These are phyloP conservation scores for Ranitomeya variabilis DNA, from an alignment of 2,113 vertebrate genomes.

Conservation along the genomic window DNA sequence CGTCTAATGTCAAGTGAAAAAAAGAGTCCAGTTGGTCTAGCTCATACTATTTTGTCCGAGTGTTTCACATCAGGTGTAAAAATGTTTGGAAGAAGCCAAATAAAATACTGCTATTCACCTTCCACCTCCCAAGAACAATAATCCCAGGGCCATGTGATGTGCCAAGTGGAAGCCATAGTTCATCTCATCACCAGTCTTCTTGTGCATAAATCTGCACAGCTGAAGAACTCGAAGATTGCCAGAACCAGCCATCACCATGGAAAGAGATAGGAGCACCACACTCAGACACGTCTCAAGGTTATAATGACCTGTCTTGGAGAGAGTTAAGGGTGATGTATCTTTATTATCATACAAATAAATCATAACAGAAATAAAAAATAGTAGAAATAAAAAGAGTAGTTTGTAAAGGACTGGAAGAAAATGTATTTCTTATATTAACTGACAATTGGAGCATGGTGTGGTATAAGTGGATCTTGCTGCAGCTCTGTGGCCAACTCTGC, in stretches of 20 bases:
- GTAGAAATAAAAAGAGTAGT: neutral
- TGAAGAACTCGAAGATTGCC: constrained; percentile 92
- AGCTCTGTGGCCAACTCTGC: neutral
- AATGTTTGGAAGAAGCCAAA: neutral
- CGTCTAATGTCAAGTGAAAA: neutral
- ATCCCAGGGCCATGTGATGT: constrained; percentile 95
- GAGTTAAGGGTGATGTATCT: neutral
- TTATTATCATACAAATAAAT: neutral
- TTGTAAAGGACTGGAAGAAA: neutral
- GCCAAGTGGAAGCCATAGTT: constrained; percentile 98
- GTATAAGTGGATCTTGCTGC: neutral
- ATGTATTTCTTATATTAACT: neutral
- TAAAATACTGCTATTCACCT: constrained; percentile 73
- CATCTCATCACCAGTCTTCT: constrained; percentile 93
- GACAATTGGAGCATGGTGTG: neutral
- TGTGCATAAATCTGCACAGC: constrained; percentile 95
- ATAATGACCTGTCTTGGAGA: constrained; percentile 85
- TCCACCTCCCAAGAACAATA: constrained; percentile 94
- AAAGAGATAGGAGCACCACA: constrained; percentile 88
- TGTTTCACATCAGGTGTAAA: no score
- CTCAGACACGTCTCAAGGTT: constrained; percentile 92
- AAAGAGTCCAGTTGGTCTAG: neutral
- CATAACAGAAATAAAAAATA: neutral
- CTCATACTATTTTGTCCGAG: no score
- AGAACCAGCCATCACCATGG: constrained; percentile 96